A percentile compares a stretch with the other conserved stretches of the same genome.
Evolutionary conservation across 2,113 vertebrate species (phyloP).

Genomic region (Chelonoidis abingdonii): DNA sequence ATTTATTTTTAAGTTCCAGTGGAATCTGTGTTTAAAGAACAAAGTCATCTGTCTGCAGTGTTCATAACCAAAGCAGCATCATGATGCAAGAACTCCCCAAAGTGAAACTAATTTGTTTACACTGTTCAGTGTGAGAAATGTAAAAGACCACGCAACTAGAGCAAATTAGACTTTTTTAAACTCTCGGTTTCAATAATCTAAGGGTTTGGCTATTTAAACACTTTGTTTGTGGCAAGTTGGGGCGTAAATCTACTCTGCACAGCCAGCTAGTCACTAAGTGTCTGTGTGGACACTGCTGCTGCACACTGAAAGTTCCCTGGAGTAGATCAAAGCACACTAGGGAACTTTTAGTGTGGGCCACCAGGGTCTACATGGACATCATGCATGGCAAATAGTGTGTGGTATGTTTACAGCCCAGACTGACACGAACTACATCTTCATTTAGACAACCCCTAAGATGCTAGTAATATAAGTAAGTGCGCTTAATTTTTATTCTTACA

Average conservation of each 20-base stretch:
- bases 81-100: neutral
- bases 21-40: neutral
- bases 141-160: neutral
- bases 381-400: neutral
- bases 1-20: neutral
- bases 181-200: neutral
- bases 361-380: neutral
- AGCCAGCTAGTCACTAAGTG: too few species aligned
- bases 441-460: neutral
- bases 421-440: neutral
- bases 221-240: neutral
- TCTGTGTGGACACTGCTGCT: neutral
- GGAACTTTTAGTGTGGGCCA: neutral
- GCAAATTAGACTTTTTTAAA: neutral
- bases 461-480: neutral
- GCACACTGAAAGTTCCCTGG: neutral
- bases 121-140: neutral
- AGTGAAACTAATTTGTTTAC: neutral
- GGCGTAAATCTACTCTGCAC: too few species aligned
- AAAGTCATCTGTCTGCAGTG: neutral
- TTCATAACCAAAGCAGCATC: neutral
- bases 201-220: too few species aligned
- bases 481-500: neutral
- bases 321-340: neutral
- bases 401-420: neutral